A percentile compares a stretch with the other conserved stretches of the same genome.
phyloP scores from a whole-genome alignment of 2,888 invertebrate species.

The Malthinus seriepunctatus region DNA sequence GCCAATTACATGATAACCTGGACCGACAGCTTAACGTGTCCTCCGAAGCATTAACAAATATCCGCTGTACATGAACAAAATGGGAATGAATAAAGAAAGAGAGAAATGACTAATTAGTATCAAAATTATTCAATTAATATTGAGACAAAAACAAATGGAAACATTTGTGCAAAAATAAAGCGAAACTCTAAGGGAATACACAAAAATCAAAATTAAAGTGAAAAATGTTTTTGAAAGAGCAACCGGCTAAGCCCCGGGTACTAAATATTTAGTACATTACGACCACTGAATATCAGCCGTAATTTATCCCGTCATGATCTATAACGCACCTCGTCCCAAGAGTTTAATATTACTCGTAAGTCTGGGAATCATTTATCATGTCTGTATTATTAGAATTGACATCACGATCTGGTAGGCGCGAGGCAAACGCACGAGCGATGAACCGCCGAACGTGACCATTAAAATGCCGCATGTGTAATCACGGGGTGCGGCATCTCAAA shows the following conservation, averaged over 20 bases:
- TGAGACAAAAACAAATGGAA: no score
- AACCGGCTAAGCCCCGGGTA: neutral
- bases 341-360: conserved; percentile 39
- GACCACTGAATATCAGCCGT: conserved; percentile 28
- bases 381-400: conserved; percentile 40
- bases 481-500: conserved; percentile 25
- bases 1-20: no score
- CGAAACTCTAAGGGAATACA: no score
- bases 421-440: conserved; percentile 57
- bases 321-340: conserved; percentile 29
- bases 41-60: no score
- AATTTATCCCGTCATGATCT: conserved; percentile 28
- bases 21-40: no score
- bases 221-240: no score
- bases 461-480: conserved; percentile 39
- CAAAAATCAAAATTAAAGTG: no score
- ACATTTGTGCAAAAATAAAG: no score
- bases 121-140: no score
- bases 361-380: conserved; percentile 40
- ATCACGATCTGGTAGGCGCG: conserved; percentile 57
- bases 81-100: no score
- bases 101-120: no score
- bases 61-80: no score
- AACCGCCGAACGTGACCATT: conserved; percentile 43
- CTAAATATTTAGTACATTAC: conserved; percentile 14